Percentiles rank a stretch among this genome's conserved stretches.
Conservation (phyloP, 2,113 vertebrate genomes). For the Leptodactylus fuscus region DNA sequence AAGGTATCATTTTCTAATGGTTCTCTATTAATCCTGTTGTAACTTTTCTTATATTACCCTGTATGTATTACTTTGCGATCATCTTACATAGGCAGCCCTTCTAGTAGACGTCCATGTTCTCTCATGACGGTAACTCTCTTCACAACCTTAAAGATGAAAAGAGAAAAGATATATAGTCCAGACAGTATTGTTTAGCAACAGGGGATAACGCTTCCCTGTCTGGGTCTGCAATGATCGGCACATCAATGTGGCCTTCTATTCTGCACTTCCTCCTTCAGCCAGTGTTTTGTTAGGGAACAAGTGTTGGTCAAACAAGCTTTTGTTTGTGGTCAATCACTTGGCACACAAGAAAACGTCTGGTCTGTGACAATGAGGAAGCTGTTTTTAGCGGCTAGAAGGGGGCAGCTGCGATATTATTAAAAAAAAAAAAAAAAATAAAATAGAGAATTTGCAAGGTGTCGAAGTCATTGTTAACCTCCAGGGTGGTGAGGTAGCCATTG, state of each 20-base stretch:
- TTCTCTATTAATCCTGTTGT: neutral
- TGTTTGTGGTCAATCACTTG: conserved; percentile 82
- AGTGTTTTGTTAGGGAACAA: conserved; percentile 81
- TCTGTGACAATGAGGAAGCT: conserved; percentile 75
- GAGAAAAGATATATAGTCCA: conserved; percentile 65
- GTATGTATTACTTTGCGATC: neutral
- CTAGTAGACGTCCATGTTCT: neutral
- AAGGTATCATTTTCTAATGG: neutral
- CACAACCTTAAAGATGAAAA: conserved; percentile 15
- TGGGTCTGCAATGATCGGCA: conserved; percentile 71
- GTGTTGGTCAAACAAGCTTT: conserved; percentile 86
- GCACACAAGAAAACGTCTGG: conserved; percentile 74
- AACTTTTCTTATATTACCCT: neutral
- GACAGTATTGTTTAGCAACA: conserved; percentile 69
- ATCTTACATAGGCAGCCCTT: neutral
- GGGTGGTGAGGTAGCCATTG: neutral
- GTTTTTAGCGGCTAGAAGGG: conserved; percentile 65
- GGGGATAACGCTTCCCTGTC: conserved; percentile 61
- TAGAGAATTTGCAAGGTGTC: conserved; percentile 63
- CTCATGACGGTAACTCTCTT: neutral
- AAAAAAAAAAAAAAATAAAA: conserved; percentile 18
- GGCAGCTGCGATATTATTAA: conserved; percentile 69
- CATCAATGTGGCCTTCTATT: conserved; percentile 70
- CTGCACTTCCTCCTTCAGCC: conserved; percentile 76
- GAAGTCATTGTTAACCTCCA: conserved; percentile 48